Base-by-base conservation (phyloP, 2,113 vertebrate genomes). In the Bagarius yarrelli region DNA sequence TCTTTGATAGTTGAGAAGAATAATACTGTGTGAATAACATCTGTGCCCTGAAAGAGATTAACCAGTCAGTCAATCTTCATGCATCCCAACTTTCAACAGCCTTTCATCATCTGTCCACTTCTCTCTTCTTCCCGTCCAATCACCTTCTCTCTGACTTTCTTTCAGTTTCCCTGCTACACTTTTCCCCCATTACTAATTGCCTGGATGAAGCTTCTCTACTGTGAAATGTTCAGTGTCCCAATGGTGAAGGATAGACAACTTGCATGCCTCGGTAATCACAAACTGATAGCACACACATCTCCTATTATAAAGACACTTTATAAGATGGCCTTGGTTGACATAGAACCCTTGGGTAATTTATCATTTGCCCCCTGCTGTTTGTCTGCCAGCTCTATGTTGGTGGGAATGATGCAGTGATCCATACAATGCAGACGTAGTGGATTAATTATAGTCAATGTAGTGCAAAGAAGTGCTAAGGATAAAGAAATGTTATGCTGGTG, bases 351-450 rank as follows among this genome's bases (percentile, higher is more conserved):
- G 70, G 16, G 25, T 72, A 72, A 72, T 72, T 50, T 25, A 72
- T 72, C 47, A 72, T 53, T 30, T 3, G 25, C 13, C 36, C 56
- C 56, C 14, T 60, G 74, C 56, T 19, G 34, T 61, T 61, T 60
- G 56, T 44, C 40, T 50, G 27, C 30, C 59, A 63, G 19, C 5
- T 34, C 12, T n/a, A 21, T 32, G n/a, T 47, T 47, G 25, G 59
- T 13, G 36, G 19, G 75, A 18, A 76, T 59, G 74, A 30, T 75
- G 30, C 34, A 40, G 14, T 76, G 36, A 76, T 60, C 23, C 59
- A 44, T 60, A 21, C 59, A 27, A 34, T 61, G 8, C 56, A 76
- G 36, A 76, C 2, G 36, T 23, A 40, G 34, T 27, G 55, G 36
- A 61, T 44, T 27, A 50, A 70, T 14, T 50, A n/a, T 27, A 16